phyloP scores from a whole-genome alignment of 2,888 invertebrate species.

The Drosophila paranaensis region DNA sequence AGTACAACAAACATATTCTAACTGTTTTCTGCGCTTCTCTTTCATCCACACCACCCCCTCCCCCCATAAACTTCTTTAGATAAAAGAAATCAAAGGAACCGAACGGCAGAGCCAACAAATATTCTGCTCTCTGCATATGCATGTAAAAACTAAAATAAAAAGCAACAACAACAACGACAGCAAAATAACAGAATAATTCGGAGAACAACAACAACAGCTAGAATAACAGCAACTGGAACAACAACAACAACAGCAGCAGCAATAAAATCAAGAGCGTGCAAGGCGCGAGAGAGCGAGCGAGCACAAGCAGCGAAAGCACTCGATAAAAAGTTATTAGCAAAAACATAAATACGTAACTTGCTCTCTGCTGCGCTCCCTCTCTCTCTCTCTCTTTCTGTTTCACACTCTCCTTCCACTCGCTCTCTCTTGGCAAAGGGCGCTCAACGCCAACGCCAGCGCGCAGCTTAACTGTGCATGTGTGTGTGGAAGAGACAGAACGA shows the following conservation, averaged over 20 bases:
- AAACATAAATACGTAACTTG: conserved; percentile 76
- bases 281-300: conserved; percentile 32
- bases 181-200: conserved; percentile 37
- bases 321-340: conserved; percentile 76
- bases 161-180: conserved; percentile 8
- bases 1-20: conserved; percentile 13
- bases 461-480: conserved; percentile 31
- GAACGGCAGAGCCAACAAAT: conserved; percentile 33
- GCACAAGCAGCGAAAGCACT: conserved; percentile 46
- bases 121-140: conserved; percentile 46
- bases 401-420: neutral
- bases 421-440: conserved; percentile 33
- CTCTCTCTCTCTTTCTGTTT: conserved; percentile 18
- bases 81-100: conserved; percentile 42
- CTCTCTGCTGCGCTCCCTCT: conserved; percentile 29
- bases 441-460: conserved; percentile 42
- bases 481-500: conserved; percentile 47
- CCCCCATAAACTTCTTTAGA: conserved; percentile 14
- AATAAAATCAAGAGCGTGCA: conserved; percentile 25
- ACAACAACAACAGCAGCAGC: conserved; percentile 23
- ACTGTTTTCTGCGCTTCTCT: conserved; percentile 22
- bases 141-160: conserved; percentile 54
- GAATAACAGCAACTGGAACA: conserved; percentile 21
- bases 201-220: conserved; percentile 21
- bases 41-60: neutral